A percentile compares a stretch with the other conserved stretches of the same genome.
These are phyloP conservation scores for Microplitis deprimator DNA, from an alignment of 2,888 invertebrate species.

Conservation along the genomic window DNA sequence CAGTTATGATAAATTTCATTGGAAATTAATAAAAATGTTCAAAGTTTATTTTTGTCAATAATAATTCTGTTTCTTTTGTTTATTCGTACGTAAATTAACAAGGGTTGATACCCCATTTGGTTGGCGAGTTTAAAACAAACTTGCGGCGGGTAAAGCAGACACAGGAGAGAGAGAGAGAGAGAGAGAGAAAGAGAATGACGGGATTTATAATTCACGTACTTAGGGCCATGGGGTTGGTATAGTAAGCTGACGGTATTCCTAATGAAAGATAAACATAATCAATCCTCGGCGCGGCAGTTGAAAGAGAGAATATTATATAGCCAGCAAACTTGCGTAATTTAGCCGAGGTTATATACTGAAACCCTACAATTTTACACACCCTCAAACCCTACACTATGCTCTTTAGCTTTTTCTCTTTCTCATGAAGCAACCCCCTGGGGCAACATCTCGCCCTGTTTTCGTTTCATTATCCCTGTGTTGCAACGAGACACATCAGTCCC, in stretches of 20 bases:
- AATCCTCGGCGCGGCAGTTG: slow-evolving; percentile 57
- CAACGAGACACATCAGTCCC: slow-evolving; percentile 55
- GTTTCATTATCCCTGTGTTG: slow-evolving; percentile 62
- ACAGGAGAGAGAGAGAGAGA: neutral
- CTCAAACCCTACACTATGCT: slow-evolving; percentile 21
- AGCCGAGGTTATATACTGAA: slow-evolving; percentile 41
- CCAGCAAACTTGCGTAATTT: slow-evolving; percentile 60
- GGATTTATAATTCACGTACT: slow-evolving; percentile 64
- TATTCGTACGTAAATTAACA: neutral
- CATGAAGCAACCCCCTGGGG: slow-evolving; percentile 33
- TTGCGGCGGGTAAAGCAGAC: neutral
- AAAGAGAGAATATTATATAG: slow-evolving; percentile 69
- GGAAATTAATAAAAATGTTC: no score
- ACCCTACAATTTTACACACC: slow-evolving; percentile 28
- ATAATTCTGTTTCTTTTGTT: neutral
- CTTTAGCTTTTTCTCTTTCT: slow-evolving; percentile 25
- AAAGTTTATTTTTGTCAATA: neutral
- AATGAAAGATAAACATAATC: slow-evolving; percentile 71
- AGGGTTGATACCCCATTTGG: neutral
- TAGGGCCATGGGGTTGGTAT: slow-evolving; percentile 47
- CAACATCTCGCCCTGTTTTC: slow-evolving; percentile 59
- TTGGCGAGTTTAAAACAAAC: slow-evolving; percentile 6
- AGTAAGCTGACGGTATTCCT: slow-evolving; percentile 57
- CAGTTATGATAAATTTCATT: no score
- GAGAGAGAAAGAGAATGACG: slow-evolving; percentile 41